A percentile compares a stretch with the other conserved stretches of the same genome.
These are phyloP conservation scores for Diuraphis noxia DNA, from an alignment of 1,140 invertebrate species.

Conservation along the genomic window DNA sequence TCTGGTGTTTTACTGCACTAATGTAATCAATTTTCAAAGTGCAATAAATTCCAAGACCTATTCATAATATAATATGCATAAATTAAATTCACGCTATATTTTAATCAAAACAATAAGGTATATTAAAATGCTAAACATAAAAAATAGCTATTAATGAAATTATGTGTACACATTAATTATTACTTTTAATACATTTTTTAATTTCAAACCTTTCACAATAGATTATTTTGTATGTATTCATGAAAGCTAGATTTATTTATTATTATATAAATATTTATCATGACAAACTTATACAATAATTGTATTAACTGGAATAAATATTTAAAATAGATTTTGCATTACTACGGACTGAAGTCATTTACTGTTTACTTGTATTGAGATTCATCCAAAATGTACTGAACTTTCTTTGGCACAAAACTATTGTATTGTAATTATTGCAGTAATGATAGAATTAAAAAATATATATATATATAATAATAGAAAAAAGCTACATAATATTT, in stretches of 20 bases:
- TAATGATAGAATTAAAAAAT: background rate
- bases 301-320: background rate
- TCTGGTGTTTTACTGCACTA: too few species aligned
- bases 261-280: background rate
- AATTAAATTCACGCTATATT: background rate
- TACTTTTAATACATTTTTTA: slow-evolving; percentile 21
- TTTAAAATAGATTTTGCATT: background rate
- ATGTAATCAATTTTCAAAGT: too few species aligned
- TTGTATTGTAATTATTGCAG: background rate
- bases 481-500: background rate
- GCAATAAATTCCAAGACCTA: too few species aligned
- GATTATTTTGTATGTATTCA: background rate
- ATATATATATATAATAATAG: too few species aligned
- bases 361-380: background rate
- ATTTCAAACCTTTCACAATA: background rate
- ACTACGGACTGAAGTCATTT: background rate
- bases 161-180: background rate
- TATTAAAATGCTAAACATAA: slow-evolving; percentile 30
- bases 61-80: background rate
- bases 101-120: background rate
- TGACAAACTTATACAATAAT: background rate
- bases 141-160: slow-evolving; percentile 16
- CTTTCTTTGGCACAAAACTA: slow-evolving; percentile 25
- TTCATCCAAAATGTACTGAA: background rate
- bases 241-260: background rate